Base-by-base conservation (phyloP, 2,888 invertebrate species). In the Xylocampa areola region DNA sequence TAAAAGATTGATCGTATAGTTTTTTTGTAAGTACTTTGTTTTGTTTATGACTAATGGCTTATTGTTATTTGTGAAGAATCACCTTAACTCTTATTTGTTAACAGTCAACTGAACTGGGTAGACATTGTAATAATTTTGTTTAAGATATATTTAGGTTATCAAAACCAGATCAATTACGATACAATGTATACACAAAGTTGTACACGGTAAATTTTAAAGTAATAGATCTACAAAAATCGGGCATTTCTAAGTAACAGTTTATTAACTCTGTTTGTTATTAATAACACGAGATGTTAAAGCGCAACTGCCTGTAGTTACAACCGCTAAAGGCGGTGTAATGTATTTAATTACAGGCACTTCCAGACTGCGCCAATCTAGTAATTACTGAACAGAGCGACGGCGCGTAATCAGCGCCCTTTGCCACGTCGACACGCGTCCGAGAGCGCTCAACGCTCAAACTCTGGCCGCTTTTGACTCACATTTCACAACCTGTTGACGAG, bases 401-500 rank as follows among this genome's bases (percentile, higher is more conserved):
- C 82, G 85, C 86, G 88, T 90, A 93, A 91, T 91, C 90, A 90
- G 91, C 82, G 85, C 86, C 88, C 90, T 91, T 91, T 90, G 87
- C 84, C 79, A 78, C 81, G 82, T 84, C 85, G 85, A 84, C 87
- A 88, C 87, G 86, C 86, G 85, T 81, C 83, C 74, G 82, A 86
- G 88, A 84, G 86, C 85, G 85, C 85, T 88, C 79, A 64, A 78
- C 80, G 81, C 82, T 86, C 76, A 78, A 81, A 86, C 85, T 83
- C 81, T 76, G 83, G 76, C 76, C 79, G 85, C 90, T 87, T 90
- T 90, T 87, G 86, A 90, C 82, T 87, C 75, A 80, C 82, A 90
- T 91, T 92, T 91, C 86, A 88, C 90, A 89, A 92, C 91, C 91
- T 92, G 92, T 92, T 92, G 91, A 92, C 89, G 83, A 87, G 87